Evolutionary conservation across 2,888 invertebrate species (phyloP), one percentile per base, ranked within the genome.

Genomic region (Trimorus sp.): DNA sequence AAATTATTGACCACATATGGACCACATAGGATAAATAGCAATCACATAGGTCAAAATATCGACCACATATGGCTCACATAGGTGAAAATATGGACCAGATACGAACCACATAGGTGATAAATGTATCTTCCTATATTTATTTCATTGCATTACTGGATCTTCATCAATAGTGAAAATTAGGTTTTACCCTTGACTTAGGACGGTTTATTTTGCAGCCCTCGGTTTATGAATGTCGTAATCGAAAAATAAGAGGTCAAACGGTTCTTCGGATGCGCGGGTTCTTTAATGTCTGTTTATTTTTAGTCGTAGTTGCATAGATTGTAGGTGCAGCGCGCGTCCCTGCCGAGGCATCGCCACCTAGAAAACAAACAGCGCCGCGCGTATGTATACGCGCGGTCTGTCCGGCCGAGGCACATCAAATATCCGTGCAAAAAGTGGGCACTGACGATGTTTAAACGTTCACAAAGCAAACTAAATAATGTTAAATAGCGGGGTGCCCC

Each of bases 391-490:
- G 77, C 58, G 74, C 71, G 71, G 70, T 60, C 78, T 48, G 78
- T 77, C 79, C 83, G 26, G 63, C 16, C 63, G 83, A 83, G 84
- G 84, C 86, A 88, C 88, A 89, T 90, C 87, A 88, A 90, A 88
- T 88, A 88, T 86, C 87, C 79, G 84, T 83, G 86, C 79, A 87
- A 88, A 89, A 89, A 89, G 87, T 87, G 88, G 87, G 87, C 86
- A 87, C 77, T 79, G 88, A 84, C 87, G 86, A 87, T 90, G 90
- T 90, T 90, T 90, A 88, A 90, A 89, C 89, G 88, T 87, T 87
- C 87, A 90, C 89, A 90, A 91, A 91, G 89, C 88, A 90, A 90
- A 89, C 90, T 89, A 90, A 91, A 91, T 90, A 91, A 90, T 90
- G 89, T 90, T 89, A 90, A 91, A 91, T 90, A 90, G 89, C 89